Conservation (phyloP, 2,797 vertebrate species). For the Chloroceryle amazona region DNA sequence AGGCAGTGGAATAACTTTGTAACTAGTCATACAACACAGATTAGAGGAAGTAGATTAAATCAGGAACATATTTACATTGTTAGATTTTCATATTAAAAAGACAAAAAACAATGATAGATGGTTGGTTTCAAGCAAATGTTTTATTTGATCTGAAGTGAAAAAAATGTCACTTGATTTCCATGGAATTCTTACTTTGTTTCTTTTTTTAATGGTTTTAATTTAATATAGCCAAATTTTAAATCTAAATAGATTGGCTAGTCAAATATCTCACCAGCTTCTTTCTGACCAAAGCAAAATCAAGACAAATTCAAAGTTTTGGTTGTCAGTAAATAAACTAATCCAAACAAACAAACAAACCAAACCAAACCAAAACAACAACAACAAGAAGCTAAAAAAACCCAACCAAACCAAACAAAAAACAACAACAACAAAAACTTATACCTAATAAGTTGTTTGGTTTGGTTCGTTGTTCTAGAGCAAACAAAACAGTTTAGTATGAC, state of each 20-base stretch:
- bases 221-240: not conserved
- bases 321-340: not conserved
- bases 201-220: not conserved
- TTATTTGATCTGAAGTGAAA: not conserved
- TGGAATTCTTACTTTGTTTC: not conserved
- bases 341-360: too few species aligned
- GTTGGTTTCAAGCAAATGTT: not conserved
- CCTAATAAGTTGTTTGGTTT: not conserved
- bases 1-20: not conserved
- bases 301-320: not conserved
- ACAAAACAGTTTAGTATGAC: not conserved
- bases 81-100: not conserved
- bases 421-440: not conserved
- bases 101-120: not conserved
- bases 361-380: too few species aligned
- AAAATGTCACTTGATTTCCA: not conserved
- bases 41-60: not conserved
- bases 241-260: not conserved
- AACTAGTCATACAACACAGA: not conserved
- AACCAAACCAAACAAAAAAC: not conserved
- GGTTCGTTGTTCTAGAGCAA: not conserved
- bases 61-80: not conserved
- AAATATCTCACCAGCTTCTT: not conserved
- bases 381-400: too few species aligned
- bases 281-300: not conserved